Conservation (phyloP, 2,113 vertebrate genomes). For the Colossoma macropomum region DNA sequence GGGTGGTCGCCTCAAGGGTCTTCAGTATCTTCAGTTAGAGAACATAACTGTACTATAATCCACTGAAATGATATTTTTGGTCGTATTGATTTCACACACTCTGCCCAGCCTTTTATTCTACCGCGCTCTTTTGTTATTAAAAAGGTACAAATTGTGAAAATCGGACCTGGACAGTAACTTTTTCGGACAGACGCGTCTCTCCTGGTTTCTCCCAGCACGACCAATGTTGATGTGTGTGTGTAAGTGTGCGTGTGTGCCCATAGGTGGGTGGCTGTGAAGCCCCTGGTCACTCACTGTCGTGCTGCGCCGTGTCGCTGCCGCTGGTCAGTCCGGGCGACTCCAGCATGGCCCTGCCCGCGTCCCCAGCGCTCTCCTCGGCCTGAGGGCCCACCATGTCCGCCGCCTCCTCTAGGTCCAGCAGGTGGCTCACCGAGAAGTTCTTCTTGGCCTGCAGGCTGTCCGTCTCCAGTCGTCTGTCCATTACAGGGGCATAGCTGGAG, state of each 20-base stretch:
- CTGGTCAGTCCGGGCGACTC: constrained; percentile 96
- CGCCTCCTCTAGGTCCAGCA: constrained; percentile 97
- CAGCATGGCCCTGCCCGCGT: constrained; percentile 90
- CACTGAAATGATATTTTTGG: too few species aligned
- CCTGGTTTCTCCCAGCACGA: not conserved
- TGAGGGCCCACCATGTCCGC: constrained; percentile 91
- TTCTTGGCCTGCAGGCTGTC: constrained; percentile 96
- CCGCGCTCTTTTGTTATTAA: too few species aligned
- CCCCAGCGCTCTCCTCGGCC: constrained; percentile 88
- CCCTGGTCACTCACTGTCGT: constrained; percentile 91
- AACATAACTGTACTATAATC: too few species aligned
- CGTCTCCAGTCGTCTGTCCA: constrained; percentile 96
- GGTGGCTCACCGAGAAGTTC: constrained; percentile 99
- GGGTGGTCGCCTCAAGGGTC: too few species aligned
- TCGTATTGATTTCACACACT: too few species aligned
- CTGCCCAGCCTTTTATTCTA: too few species aligned
- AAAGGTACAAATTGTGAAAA: too few species aligned
- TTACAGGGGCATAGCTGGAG: constrained; percentile 93
- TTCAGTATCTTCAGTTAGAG: too few species aligned
- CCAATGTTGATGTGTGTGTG: not conserved
- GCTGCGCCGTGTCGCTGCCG: constrained; percentile 96
- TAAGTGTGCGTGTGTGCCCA: constrained; percentile 31
- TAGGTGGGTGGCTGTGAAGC: constrained; percentile 29
- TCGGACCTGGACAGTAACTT: too few species aligned
- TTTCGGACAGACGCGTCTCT: too few species aligned